These are phyloP conservation scores for Gastrophysa polygoni DNA, from an alignment of 2,888 invertebrate species.

Conservation along the genomic window DNA sequence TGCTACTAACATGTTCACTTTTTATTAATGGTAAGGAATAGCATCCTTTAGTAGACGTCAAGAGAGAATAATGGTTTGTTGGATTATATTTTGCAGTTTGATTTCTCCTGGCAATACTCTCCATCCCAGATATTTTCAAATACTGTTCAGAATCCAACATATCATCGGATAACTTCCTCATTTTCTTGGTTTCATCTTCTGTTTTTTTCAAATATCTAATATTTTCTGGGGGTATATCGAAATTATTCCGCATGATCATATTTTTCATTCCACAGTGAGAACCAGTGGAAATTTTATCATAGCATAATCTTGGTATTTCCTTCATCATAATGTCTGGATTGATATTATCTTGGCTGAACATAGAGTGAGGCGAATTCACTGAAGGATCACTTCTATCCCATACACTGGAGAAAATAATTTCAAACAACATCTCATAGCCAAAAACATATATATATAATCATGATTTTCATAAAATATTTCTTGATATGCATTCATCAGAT, in stretches of 20 bases:
- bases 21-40: constrained; percentile 49
- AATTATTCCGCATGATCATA: constrained; percentile 43
- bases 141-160: constrained; percentile 37
- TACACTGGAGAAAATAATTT: constrained; percentile 17
- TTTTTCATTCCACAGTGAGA: too few relatives aligned
- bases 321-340: background rate
- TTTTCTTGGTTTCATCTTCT: constrained; percentile 23
- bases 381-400: constrained; percentile 21
- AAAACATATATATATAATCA: too few relatives aligned
- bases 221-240: constrained; percentile 29
- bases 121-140: constrained; percentile 39
- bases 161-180: constrained; percentile 29
- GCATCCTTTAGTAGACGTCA: constrained; percentile 39
- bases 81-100: constrained; percentile 27
- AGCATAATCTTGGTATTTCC: background rate
- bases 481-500: too few relatives aligned
- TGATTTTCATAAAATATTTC: constrained; percentile 3
- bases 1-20: constrained; percentile 16
- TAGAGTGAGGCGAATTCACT: constrained; percentile 24
- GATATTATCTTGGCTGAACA: constrained; percentile 15
- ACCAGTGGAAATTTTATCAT: constrained; percentile 22
- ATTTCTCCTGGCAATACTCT: constrained; percentile 25
- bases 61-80: constrained; percentile 23
- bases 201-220: constrained; percentile 21
- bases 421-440: too few relatives aligned